Conservation (phyloP, 2,113 vertebrate species). For the Anarrhichthys ocellatus region DNA sequence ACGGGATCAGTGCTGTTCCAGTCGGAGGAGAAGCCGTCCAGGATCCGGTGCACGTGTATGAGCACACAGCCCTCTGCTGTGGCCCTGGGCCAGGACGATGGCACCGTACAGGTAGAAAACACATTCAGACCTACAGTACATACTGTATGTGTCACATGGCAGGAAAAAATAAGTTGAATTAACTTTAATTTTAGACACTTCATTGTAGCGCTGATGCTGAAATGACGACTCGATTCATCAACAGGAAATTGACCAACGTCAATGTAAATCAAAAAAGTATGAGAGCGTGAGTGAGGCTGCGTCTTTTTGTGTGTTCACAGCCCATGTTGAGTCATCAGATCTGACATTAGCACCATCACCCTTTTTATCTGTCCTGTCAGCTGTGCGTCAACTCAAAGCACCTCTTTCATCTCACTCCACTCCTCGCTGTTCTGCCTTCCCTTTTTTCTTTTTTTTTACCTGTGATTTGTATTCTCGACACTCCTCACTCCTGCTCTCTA, state of each 20-base stretch:
- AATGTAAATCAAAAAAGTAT: no score
- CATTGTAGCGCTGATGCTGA: background rate
- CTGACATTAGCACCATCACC: conserved; percentile 43
- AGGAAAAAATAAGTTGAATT: background rate
- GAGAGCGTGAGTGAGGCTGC: no score
- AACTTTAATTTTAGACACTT: background rate
- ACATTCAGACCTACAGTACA: background rate
- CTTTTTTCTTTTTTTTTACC: background rate
- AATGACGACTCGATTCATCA: background rate
- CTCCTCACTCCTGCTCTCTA: conserved; percentile 12
- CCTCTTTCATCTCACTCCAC: conserved; percentile 18
- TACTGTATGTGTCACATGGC: background rate
- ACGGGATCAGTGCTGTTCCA: conserved; percentile 84
- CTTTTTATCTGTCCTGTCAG: conserved; percentile 37
- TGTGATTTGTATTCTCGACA: conserved; percentile 22
- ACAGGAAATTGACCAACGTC: no score
- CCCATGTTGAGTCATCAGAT: conserved; percentile 46
- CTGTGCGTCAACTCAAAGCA: conserved; percentile 1
- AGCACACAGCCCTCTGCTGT: conserved; percentile 80
- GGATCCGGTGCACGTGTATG: conserved; percentile 89
- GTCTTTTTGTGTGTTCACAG: conserved; percentile 31
- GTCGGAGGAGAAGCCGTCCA: conserved; percentile 82
- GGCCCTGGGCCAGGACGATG: conserved; percentile 87
- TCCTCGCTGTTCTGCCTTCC: conserved; percentile 5
- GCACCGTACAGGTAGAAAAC: conserved; percentile 87